Conservation (phyloP, 1,140 invertebrate species). For the Meloidogyne chitwoodi region DNA sequence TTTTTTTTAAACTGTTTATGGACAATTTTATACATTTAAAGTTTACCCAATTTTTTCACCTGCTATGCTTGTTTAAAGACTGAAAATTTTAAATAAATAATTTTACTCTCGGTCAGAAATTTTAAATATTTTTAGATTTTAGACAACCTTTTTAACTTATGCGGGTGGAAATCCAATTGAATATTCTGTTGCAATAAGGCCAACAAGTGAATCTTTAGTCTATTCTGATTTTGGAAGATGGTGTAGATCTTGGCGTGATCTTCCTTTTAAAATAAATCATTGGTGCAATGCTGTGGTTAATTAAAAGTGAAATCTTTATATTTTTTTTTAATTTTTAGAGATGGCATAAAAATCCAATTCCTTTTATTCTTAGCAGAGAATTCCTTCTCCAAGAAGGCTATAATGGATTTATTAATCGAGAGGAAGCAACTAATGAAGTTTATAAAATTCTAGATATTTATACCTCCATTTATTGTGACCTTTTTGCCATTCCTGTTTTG, state of each 20-base stretch:
- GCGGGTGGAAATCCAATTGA: conserved; percentile 84
- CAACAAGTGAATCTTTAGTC: conserved; percentile 98
- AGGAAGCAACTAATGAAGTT: conserved; percentile 80
- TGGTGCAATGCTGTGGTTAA: conserved; percentile 93
- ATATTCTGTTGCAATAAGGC: conserved; percentile 94
- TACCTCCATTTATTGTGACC: conserved; percentile 79
- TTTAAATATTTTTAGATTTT: conserved; percentile 7
- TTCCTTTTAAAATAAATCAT: conserved; percentile 92
- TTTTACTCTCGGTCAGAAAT: too few species aligned
- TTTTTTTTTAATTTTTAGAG: conserved; percentile 66
- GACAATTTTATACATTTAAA: too few species aligned
- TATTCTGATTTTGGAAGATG: conserved; percentile 97
- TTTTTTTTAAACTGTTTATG: too few species aligned
- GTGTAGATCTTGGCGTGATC: conserved; percentile 91
- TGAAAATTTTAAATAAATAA: too few species aligned
- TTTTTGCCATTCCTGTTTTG: conserved; percentile 89
- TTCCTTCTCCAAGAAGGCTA: conserved; percentile 98
- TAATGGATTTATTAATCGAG: conserved; percentile 77
- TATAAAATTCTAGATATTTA: conserved; percentile 73
- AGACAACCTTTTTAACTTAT: conserved; percentile 93
- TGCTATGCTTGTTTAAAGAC: too few species aligned
- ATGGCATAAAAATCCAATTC: conserved; percentile 99
- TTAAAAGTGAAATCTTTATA: neutral
- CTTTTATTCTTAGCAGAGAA: conserved; percentile 91
- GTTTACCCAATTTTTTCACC: too few species aligned